Evolutionary conservation across 1,140 invertebrate genomes (phyloP).

Genomic region (Brachionus angularis): DNA sequence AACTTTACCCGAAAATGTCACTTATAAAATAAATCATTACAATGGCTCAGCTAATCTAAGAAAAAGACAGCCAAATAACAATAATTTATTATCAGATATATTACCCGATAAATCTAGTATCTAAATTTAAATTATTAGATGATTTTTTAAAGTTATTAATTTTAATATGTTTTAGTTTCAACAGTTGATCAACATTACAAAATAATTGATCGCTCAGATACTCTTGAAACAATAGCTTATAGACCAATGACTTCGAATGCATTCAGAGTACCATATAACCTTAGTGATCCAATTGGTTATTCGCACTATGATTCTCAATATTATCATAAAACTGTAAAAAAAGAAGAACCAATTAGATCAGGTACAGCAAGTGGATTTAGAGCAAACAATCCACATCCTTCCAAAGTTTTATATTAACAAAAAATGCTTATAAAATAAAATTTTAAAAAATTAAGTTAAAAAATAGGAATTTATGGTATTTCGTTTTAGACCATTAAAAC

Average conservation of each 20-base stretch:
- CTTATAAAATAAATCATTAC: constrained; percentile 13
- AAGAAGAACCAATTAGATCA: constrained; percentile 48
- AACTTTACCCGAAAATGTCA: not conserved
- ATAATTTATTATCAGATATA: not conserved
- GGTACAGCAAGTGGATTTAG: constrained; percentile 50
- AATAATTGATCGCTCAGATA: constrained; percentile 2
- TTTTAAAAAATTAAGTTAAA: not conserved
- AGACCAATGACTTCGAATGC: constrained; percentile 53
- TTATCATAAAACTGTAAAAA: constrained; percentile 44
- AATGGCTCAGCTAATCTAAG: not conserved
- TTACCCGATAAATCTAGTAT: too few relatives aligned
- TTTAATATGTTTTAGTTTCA: too few relatives aligned
- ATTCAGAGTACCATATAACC: constrained; percentile 46
- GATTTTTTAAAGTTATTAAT: too few relatives aligned
- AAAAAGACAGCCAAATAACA: not conserved
- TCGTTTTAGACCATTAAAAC: constrained; percentile 28
- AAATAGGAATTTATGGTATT: constrained; percentile 38
- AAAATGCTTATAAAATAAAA: not conserved
- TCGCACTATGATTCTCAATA: constrained; percentile 50
- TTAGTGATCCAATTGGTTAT: constrained; percentile 46
- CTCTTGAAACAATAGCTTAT: constrained; percentile 4
- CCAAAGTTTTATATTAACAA: constrained; percentile 47
- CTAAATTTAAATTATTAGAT: too few relatives aligned
- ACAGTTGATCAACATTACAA: constrained; percentile 4
- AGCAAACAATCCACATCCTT: constrained; percentile 53